Conservation (phyloP, 1,140 invertebrate species). For the Oscheius sp. region DNA sequence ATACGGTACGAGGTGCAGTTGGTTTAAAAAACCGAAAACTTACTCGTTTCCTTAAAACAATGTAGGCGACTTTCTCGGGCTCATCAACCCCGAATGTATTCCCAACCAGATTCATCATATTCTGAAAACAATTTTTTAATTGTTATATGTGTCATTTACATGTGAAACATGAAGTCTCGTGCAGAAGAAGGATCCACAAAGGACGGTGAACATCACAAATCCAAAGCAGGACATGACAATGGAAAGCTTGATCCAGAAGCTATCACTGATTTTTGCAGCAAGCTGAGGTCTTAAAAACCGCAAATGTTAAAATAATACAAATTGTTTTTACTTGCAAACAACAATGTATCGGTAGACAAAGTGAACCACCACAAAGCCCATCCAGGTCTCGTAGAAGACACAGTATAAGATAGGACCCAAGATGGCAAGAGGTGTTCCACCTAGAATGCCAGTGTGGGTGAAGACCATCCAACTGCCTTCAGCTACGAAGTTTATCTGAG, state of each 20-base stretch:
- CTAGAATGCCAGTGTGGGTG: neutral
- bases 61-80: no score
- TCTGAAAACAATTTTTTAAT: no score
- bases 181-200: neutral
- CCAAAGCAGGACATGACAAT: neutral
- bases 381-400: constrained; percentile 1
- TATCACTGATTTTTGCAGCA: neutral
- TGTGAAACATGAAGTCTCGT: no score
- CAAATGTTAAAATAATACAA: no score
- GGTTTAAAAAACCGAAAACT: no score
- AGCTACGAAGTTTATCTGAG: neutral
- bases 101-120: no score
- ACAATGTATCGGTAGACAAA: constrained; percentile 1
- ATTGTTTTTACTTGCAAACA: neutral
- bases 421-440: neutral
- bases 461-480: neutral
- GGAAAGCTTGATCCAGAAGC: neutral
- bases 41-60: no score
- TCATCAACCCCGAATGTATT: no score
- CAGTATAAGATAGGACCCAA: neutral
- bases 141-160: no score
- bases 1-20: no score
- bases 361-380: neutral
- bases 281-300: neutral
- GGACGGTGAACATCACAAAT: neutral